Percentiles rank a stretch among this genome's conserved stretches.
phyloP scores from a whole-genome alignment of 2,797 vertebrate species.

The Takifugu rubripes region DNA sequence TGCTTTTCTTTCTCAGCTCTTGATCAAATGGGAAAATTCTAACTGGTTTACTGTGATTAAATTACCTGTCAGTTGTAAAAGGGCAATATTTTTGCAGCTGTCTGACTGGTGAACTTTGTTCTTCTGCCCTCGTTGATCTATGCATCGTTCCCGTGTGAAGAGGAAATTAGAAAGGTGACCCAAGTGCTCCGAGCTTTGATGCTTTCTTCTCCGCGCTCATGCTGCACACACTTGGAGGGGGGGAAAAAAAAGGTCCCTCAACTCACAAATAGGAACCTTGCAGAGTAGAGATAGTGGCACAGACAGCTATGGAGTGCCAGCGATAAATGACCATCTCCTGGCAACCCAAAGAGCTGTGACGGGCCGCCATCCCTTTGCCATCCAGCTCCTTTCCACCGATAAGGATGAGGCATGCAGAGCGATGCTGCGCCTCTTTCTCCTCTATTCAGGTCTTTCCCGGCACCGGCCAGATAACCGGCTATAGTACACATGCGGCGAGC shows the following conservation, averaged over 20 bases:
- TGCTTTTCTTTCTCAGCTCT: constrained; percentile 3
- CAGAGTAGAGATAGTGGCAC: constrained; percentile 56
- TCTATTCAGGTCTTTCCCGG: constrained; percentile 19
- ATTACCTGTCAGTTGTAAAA: constrained; percentile 1
- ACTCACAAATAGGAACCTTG: constrained; percentile 59
- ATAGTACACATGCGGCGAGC: constrained; percentile 14
- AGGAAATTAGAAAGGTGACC: constrained; percentile 25
- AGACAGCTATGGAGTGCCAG: constrained; percentile 50
- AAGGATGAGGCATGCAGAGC: constrained; percentile 42
- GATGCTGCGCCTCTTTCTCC: constrained; percentile 35
- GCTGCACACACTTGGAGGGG: constrained; percentile 27
- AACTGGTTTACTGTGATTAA: constrained; percentile 33
- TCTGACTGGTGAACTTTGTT: constrained; percentile 17
- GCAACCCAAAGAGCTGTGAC: constrained; percentile 63
- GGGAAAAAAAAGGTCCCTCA: constrained; percentile 28
- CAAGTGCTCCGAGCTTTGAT: constrained; percentile 26
- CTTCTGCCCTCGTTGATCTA: constrained; percentile 38
- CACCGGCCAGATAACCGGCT: constrained; percentile 36
- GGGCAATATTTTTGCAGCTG: constrained; percentile 17
- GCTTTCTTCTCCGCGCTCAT: constrained; percentile 11
- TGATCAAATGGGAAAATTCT: constrained; percentile 28
- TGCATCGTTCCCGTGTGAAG: constrained; percentile 28
- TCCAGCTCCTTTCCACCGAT: constrained; percentile 48
- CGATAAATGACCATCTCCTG: constrained; percentile 68
- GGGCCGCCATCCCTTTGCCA: constrained; percentile 43